Evolutionary conservation across 2,113 vertebrate species (phyloP).

Genomic region (Xenopus laevis): DNA sequence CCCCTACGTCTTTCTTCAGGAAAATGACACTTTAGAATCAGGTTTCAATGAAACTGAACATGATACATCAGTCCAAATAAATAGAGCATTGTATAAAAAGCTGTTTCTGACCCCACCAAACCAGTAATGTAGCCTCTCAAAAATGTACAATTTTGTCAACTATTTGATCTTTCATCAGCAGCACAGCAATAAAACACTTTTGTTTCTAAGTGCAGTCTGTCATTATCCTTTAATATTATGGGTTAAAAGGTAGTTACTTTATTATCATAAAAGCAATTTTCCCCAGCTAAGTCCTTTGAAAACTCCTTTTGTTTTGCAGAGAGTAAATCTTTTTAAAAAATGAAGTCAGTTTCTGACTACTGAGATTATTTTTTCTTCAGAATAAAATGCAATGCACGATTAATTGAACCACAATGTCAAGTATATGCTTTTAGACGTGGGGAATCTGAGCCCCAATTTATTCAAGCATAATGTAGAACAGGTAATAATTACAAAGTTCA

Average conservation of each 20-base stretch:
- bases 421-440: too few species aligned
- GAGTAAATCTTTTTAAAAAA: slow-evolving; percentile 17
- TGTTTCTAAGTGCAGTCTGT: slow-evolving; percentile 33
- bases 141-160: slow-evolving; percentile 17
- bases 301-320: slow-evolving; percentile 31
- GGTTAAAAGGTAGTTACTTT: slow-evolving; percentile 6
- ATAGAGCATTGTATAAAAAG: neutral
- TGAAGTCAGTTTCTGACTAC: slow-evolving; percentile 7
- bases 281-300: slow-evolving; percentile 18
- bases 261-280: slow-evolving; percentile 25
- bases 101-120: neutral
- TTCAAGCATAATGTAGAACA: too few species aligned
- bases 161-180: slow-evolving; percentile 38
- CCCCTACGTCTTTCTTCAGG: too few species aligned
- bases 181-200: slow-evolving; percentile 16
- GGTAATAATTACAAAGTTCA: too few species aligned
- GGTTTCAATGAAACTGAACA: neutral
- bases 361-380: neutral
- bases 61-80: neutral
- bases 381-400: neutral
- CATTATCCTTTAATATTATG: slow-evolving; percentile 39
- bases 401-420: neutral
- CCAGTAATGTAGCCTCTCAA: neutral
- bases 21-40: too few species aligned
- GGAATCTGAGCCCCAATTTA: too few species aligned